Base-by-base conservation (phyloP, 2,113 vertebrate genomes). In the Brachyhypopomus occidentalis region DNA sequence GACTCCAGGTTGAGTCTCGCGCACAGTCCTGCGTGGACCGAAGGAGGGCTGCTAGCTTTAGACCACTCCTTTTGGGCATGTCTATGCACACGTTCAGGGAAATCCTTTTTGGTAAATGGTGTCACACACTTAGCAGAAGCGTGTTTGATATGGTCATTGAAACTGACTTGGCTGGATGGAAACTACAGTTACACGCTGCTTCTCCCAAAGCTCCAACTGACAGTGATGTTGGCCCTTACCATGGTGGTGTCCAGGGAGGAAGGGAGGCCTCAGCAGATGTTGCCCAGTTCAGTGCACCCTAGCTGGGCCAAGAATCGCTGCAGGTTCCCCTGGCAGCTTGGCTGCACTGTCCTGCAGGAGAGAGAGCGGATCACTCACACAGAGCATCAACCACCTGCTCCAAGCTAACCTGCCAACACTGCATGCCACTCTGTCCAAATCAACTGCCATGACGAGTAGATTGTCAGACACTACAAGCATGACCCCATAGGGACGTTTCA, bases 301-400 rank as follows among this genome's bases (percentile, higher is more conserved):
- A 71, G 11, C 66, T 88, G 84, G 86, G 85, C 86, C 83, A 88
- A 84, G 79, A 69, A 71, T 82, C 80, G 72, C 22, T 55, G 88
- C 91, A 88, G 90, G 88, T 85, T 88, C 88, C 86, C 87, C 90
- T 84, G 86, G 88, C 88, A 91, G 84, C 72, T 84, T 81, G 90
- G 89, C 88, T 89, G 88, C 87, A 83, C 80, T 75, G 77, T 90
- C 90, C 92, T 93, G 89, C 86, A 38, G 86, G 80, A 90, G 81
- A 92, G 89, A 92, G 89, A 92, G 87, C 89, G 79, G 88, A 90
- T 92, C 89, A 89, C 86, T 89, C 83, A 85, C 89, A 88, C 89
- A 88, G 89, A 80, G 88, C 88, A 78, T 56, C 72, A 83, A 86
- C 87, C 91, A 93, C 92, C 91, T 92, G 93, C 89, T 91, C 87